Base-by-base conservation (phyloP, 2,888 invertebrate species). In the Bimastos eiseni region DNA sequence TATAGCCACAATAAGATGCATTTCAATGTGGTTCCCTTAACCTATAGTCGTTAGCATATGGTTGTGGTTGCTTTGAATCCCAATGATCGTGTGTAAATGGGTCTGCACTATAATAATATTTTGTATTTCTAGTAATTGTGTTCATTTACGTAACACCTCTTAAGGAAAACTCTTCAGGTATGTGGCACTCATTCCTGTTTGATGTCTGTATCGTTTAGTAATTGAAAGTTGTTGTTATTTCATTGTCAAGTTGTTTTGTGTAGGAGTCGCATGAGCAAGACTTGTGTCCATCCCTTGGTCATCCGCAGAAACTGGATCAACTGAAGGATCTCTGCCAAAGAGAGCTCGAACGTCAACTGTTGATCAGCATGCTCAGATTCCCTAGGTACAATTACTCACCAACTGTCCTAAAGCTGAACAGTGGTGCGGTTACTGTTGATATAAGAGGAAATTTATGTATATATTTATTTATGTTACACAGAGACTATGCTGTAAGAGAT, bases 201-300 rank as follows among this genome's bases (percentile, higher is more conserved):
- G 70, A 70, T n/a, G n/a, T 70, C 3, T 55, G 30, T 11, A 11
- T 55, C 30, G 30, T 30, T 55, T 55, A 55, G 55, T 55, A 55
- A 55, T 70, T 70, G n/a, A 11, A n/a, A 70, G 30, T 70, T 30
- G 30, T n/a, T 8, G 70, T 70, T 70, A 30, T 13, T 70, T 70
- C 8, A 70, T 70, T 70, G 30, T 70, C 13, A 13, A n/a, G 70
- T 86, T 86, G 86, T 86, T 86, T 37, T 86, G 11, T 33, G 41
- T 83, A 92, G 91, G 30, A n/a, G 44, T 91, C 91, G n/a, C 92
- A 94, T 90, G 89, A 93, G 90, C 91, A 93, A 36, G 89, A 92
- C 38, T 92, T 95, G 33, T 93, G 95, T 24, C 95, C 95, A 21
- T 92, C 92, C 21, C 92, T 95, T 33, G 95, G 95, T 24, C 95